Conservation (phyloP, 2,113 vertebrate species). For the Chinchilla lanigera region DNA sequence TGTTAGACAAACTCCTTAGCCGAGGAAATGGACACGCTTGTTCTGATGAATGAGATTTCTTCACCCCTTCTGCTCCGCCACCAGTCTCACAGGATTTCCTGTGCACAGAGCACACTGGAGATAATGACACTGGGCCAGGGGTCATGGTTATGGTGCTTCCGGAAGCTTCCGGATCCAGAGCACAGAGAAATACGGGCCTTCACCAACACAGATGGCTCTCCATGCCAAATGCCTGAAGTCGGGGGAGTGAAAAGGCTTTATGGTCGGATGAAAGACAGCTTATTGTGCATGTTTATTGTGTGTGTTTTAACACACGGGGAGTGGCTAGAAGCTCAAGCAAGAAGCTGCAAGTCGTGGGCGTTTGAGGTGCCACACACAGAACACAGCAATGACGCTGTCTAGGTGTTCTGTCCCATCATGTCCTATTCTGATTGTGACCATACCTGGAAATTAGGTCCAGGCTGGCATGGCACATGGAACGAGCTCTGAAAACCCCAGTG, state of each 20-base stretch:
- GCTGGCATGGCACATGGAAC: neutral
- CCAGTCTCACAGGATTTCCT: slow-evolving; percentile 34
- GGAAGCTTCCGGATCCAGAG: neutral
- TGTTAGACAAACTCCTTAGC: slow-evolving; percentile 35
- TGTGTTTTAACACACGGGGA: neutral
- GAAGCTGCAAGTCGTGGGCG: neutral
- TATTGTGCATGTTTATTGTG: neutral
- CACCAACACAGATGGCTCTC: neutral
- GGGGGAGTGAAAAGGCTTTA: neutral
- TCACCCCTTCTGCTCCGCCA: neutral
- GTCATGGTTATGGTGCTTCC: neutral
- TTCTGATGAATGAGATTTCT: slow-evolving; percentile 7
- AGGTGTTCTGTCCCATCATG: neutral
- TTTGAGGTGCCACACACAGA: neutral
- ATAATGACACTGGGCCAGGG: neutral
- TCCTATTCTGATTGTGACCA: neutral
- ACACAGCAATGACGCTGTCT: neutral
- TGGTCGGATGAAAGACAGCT: neutral
- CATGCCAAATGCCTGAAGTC: neutral
- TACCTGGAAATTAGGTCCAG: neutral
- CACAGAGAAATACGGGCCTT: neutral
- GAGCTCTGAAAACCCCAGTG: neutral
- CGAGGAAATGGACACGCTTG: neutral
- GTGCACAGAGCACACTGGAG: neutral
- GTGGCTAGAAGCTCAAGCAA: neutral